Percentiles rank a stretch among this genome's conserved stretches.
phyloP scores from a whole-genome alignment of 1,140 invertebrate species.

The Eupeodes corollae region DNA sequence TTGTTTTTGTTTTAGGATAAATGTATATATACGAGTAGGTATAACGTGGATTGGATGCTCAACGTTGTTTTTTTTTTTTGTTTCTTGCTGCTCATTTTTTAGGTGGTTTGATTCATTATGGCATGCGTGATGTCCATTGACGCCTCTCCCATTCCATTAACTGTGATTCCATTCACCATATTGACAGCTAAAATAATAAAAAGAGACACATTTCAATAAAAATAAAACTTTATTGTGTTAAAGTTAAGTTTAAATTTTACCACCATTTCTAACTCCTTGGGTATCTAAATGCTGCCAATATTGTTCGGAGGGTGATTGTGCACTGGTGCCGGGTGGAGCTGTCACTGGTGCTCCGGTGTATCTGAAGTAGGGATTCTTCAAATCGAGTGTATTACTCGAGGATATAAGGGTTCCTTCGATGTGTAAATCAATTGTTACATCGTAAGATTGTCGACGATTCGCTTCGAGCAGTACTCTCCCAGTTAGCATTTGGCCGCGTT shows the following conservation, averaged over 20 bases:
- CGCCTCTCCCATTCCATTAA: slow-evolving; percentile 64
- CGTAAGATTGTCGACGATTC: slow-evolving; percentile 97
- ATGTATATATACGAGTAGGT: background rate
- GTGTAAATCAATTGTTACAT: slow-evolving; percentile 91
- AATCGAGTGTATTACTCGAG: slow-evolving; percentile 84
- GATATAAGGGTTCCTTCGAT: slow-evolving; percentile 77
- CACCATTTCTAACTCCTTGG: slow-evolving; percentile 37
- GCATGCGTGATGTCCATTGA: slow-evolving; percentile 48
- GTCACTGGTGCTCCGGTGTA: slow-evolving; percentile 79
- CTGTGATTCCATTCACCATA: slow-evolving; percentile 69
- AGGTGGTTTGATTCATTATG: slow-evolving; percentile 20
- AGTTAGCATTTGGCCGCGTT: slow-evolving; percentile 83
- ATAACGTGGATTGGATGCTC: background rate
- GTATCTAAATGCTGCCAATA: slow-evolving; percentile 81
- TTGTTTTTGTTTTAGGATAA: background rate
- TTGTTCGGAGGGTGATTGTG: slow-evolving; percentile 79
- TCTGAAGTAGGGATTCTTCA: slow-evolving; percentile 98
- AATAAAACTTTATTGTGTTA: background rate
- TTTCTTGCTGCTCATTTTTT: slow-evolving; percentile 5
- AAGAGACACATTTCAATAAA: slow-evolving; percentile 3
- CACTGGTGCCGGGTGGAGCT: slow-evolving; percentile 79
- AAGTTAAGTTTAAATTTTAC: slow-evolving; percentile 5
- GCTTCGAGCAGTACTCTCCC: slow-evolving; percentile 81
- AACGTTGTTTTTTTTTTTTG: slow-evolving; percentile 1
- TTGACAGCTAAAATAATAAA: slow-evolving; percentile 47